A percentile compares a stretch with the other conserved stretches of the same genome.
phyloP scores from a whole-genome alignment of 2,888 invertebrate genomes.

The Aleiodes testaceus region DNA sequence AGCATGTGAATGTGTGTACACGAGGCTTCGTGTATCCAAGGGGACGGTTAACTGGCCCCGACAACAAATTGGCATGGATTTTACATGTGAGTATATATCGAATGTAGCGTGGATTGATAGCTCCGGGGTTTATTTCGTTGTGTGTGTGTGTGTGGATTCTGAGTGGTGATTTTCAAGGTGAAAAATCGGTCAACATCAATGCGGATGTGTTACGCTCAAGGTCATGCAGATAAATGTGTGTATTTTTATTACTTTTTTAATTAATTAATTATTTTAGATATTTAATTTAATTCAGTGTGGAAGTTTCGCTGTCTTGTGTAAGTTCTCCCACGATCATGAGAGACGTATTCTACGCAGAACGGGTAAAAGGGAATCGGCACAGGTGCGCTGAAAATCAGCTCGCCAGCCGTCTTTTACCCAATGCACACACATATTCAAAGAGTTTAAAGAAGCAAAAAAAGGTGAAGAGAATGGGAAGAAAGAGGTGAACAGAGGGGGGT shows the following conservation, averaged over 20 bases:
- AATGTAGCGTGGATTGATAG: slow-evolving; percentile 37
- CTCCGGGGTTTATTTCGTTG: slow-evolving; percentile 26
- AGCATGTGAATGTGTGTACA: slow-evolving; percentile 18
- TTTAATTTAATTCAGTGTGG: no score
- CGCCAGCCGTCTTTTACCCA: slow-evolving; percentile 25
- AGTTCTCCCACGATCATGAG: slow-evolving; percentile 33
- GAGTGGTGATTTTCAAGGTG: slow-evolving; percentile 28
- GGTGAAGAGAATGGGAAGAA: background rate
- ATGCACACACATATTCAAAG: slow-evolving; percentile 26
- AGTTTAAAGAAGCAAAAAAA: slow-evolving; percentile 14
- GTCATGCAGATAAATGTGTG: slow-evolving; percentile 8
- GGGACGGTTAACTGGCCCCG: slow-evolving; percentile 54
- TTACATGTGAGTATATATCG: slow-evolving; percentile 45
- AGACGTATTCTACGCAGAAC: slow-evolving; percentile 29
- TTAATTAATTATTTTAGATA: no score
- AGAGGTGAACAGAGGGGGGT: background rate
- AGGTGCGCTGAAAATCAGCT: slow-evolving; percentile 37
- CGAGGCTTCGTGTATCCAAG: slow-evolving; percentile 43
- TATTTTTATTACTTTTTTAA: background rate
- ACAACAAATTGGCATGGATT: slow-evolving; percentile 67
- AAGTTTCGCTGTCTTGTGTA: slow-evolving; percentile 26
- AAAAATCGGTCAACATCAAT: slow-evolving; percentile 27
- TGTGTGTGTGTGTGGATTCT: slow-evolving; percentile 24
- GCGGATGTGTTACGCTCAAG: slow-evolving; percentile 40
- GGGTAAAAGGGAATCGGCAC: slow-evolving; percentile 21